Conservation (phyloP, 2,888 invertebrate species). For the Epirrita christyi region DNA sequence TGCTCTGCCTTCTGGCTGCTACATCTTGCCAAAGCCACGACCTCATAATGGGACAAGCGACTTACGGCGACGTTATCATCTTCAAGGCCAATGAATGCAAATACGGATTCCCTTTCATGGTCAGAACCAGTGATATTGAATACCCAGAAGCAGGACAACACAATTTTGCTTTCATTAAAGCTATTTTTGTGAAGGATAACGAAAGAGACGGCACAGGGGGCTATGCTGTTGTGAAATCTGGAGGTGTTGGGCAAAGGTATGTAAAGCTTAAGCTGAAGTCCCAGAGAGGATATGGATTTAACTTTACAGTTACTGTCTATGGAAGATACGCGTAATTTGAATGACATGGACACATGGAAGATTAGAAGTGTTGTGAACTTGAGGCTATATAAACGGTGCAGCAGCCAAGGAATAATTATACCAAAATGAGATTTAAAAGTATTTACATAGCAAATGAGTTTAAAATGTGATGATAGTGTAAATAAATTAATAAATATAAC, state of each 20-base stretch:
- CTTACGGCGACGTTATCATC: conserved; percentile 68
- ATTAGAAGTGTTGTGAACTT: not conserved
- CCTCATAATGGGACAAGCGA: conserved; percentile 59
- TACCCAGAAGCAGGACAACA: conserved; percentile 66
- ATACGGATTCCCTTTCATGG: conserved; percentile 70
- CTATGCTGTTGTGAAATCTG: conserved; percentile 65
- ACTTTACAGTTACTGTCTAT: conserved; percentile 74
- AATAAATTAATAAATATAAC: too few species aligned
- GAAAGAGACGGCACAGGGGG: conserved; percentile 66
- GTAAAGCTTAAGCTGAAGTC: conserved; percentile 75
- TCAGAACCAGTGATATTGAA: conserved; percentile 62
- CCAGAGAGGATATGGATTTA: conserved; percentile 67
- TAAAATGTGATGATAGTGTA: not conserved
- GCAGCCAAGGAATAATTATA: not conserved
- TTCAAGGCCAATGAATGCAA: conserved; percentile 66
- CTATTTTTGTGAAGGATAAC: conserved; percentile 70
- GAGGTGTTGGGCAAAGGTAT: conserved; percentile 73
- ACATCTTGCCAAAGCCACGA: conserved; percentile 68
- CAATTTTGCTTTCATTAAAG: conserved; percentile 67
- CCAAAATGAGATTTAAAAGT: not conserved
- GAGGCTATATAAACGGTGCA: not conserved
- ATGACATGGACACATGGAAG: not conserved
- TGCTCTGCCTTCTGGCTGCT: conserved; percentile 57
- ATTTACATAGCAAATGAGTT: not conserved
- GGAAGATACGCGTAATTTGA: conserved; percentile 57